Conservation (phyloP, 1,140 invertebrate species). For the Microplitis demolitor region DNA sequence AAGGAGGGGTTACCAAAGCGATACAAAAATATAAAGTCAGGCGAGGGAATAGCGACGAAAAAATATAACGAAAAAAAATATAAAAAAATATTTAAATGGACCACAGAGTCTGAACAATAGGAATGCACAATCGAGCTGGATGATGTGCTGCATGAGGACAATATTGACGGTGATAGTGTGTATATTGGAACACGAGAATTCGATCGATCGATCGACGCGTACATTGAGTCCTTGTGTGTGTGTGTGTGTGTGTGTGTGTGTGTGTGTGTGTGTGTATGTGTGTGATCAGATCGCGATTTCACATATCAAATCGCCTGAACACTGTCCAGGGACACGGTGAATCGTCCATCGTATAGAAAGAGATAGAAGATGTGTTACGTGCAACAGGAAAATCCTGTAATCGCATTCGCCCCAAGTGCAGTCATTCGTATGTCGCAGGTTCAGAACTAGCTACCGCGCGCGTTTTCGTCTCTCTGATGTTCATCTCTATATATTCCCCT, state of each 20-base stretch:
- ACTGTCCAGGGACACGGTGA: conserved; percentile 11
- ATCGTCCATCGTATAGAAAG: not conserved
- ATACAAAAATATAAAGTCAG: not conserved
- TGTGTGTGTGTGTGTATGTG: not conserved
- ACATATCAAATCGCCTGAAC: conserved; percentile 17
- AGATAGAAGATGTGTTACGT: not conserved
- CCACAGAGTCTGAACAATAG: conserved; percentile 4
- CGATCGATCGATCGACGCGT: not conserved
- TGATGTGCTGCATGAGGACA: conserved; percentile 1
- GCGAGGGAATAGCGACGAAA: not conserved
- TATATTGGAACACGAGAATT: not conserved
- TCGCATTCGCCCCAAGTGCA: conserved; percentile 30
- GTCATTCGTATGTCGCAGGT: not conserved
- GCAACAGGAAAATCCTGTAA: conserved; percentile 38
- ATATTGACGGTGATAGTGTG: not conserved
- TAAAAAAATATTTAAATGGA: conserved; percentile 6
- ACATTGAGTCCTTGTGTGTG: not conserved
- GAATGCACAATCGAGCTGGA: not conserved
- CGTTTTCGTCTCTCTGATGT: too few species aligned
- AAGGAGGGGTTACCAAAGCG: not conserved
- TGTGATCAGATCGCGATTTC: conserved; percentile 29
- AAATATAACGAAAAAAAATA: not conserved
- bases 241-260: not conserved
- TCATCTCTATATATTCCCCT: not conserved
- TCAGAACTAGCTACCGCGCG: too few species aligned